phyloP scores from a whole-genome alignment of 2,888 invertebrate genomes.

The Phortica okadai region DNA sequence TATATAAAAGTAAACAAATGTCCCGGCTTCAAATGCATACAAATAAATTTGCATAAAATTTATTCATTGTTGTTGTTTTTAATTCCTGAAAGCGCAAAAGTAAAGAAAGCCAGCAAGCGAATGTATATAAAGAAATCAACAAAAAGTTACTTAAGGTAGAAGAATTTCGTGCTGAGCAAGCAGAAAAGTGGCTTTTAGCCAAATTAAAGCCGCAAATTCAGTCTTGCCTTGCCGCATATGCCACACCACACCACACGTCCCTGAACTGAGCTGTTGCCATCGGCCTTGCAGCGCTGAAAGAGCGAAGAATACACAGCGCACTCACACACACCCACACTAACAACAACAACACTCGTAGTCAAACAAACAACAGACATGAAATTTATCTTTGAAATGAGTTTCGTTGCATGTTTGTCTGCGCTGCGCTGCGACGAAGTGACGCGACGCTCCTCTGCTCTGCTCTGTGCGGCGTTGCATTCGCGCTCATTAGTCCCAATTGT shows the following conservation, averaged over 20 bases:
- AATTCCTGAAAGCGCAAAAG: not conserved
- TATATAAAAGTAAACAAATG: too few species aligned
- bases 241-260: not conserved
- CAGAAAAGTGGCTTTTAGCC: conserved; percentile 19
- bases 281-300: not conserved
- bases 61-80: not conserved
- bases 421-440: too few species aligned
- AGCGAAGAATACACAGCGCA: not conserved
- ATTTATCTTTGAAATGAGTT: conserved; percentile 8
- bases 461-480: not conserved
- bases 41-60: too few species aligned
- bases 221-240: not conserved
- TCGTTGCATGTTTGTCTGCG: not conserved
- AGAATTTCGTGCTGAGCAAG: not conserved
- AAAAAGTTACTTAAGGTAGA: not conserved
- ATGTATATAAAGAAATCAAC: not conserved
- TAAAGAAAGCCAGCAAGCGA: not conserved
- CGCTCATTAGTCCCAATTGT: not conserved
- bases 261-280: not conserved
- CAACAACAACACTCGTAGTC: not conserved
- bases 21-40: too few species aligned
- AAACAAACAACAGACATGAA: not conserved
- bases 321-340: not conserved
- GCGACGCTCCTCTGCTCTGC: not conserved
- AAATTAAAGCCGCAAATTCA: conserved; percentile 21